Base-by-base conservation (phyloP, 2,888 invertebrate species). In the Brenthis hecate region DNA sequence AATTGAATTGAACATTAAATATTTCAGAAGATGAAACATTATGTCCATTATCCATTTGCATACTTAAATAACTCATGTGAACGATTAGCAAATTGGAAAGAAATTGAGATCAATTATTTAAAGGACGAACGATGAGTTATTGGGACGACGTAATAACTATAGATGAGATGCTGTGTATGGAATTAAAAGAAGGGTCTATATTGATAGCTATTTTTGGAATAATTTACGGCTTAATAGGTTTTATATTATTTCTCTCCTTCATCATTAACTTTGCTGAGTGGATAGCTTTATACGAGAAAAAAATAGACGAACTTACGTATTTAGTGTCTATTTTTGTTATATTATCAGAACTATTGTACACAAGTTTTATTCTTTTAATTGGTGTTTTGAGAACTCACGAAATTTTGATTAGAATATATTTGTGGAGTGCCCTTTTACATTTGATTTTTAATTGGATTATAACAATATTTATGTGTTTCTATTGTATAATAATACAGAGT, bases 401-500 rank as follows among this genome's bases (percentile, higher is more conserved):
- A 2, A 14, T 63, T 0, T 23, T 77, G 0, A 5, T 84, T 8
- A 43, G 67, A 6, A 67, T 79, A 11, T 83, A 76, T 58, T 70
- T 83, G 2, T 83, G 81, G 80, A 70, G 75, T 53, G 68, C 74
- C 2, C 11, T 78, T 0, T 16, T 75, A 4, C 80, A 84, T 71
- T 3, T 84, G 1, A 19, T 72, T 28, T 55, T 80, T 0, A 76
- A 79, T 48, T 80, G 78, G 76, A 0, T 80, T 0, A 65, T 77
- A 3, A 76, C 76, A 13, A 36, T 67, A 5, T 32, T 4, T 79
- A 6, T 63, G 55, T 74, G 74, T 36, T 19, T 75, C 0, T 81
- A 81, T 62, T 84, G 84, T 66, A 11, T 75, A 5, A 75, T 76
- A 57, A 64, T 75, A 2, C 72, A 76, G 6, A 64, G 54, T 8